These are phyloP conservation scores for Nephrotoma appendiculata DNA, from an alignment of 2,888 invertebrate genomes.

Conservation along the genomic window DNA sequence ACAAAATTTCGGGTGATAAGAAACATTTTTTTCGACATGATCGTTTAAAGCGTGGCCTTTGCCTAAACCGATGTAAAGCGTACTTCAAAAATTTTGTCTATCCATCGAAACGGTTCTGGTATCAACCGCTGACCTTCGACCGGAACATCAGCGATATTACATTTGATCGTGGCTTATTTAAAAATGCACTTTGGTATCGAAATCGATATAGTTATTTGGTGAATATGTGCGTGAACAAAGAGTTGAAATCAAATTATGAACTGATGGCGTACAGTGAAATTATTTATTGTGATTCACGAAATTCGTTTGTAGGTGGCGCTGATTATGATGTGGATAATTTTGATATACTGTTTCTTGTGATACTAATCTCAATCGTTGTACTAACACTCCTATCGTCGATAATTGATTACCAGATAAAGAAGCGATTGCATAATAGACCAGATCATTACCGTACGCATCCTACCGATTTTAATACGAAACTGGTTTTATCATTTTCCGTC, in stretches of 20 bases:
- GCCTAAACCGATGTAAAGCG: slow-evolving; percentile 5
- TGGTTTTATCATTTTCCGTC: background rate
- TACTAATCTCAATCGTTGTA: background rate
- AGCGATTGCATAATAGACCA: background rate
- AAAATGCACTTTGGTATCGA: background rate
- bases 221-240: slow-evolving; percentile 10
- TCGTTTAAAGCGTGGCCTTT: slow-evolving; percentile 9
- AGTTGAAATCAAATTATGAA: slow-evolving; percentile 8
- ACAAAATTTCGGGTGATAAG: slow-evolving; percentile 7
- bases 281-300: slow-evolving; percentile 9
- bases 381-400: background rate
- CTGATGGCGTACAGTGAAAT: slow-evolving; percentile 10
- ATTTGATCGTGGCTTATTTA: background rate
- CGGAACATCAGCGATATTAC: background rate
- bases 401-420: background rate
- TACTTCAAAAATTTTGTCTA: background rate
- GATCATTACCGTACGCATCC: background rate
- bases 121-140: background rate
- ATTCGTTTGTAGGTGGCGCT: background rate
- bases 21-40: slow-evolving; percentile 10
- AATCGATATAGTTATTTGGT: background rate
- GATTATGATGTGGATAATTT: background rate
- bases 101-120: background rate
- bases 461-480: background rate
- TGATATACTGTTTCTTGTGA: background rate